Evolutionary conservation across 2,888 invertebrate species (phyloP).

Genomic region (Himalopsyche kuldschensis): DNA sequence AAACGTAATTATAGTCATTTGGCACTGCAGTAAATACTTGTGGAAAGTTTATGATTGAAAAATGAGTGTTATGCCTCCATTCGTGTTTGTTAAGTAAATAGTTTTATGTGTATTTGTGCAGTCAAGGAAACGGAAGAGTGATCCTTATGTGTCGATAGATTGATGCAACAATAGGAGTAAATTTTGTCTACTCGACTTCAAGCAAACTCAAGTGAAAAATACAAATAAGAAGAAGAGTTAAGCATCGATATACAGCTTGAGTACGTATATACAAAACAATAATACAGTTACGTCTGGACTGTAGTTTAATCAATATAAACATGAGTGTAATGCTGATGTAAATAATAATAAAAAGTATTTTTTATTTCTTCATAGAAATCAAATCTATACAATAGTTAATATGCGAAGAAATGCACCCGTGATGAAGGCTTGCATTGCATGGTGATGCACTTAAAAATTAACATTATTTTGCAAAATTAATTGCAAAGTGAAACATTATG

Average conservation of each 20-base stretch:
- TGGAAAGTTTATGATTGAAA: constrained; percentile 7
- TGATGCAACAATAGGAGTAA: constrained; percentile 13
- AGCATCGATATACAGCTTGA: not conserved
- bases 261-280: not conserved
- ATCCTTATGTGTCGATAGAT: constrained; percentile 16
- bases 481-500: not conserved
- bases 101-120: constrained; percentile 22
- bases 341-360: not conserved
- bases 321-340: not conserved
- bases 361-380: not conserved
- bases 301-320: not conserved
- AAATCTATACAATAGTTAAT: not conserved
- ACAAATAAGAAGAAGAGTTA: constrained; percentile 47
- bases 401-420: not conserved
- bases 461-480: not conserved
- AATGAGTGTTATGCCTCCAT: constrained; percentile 6
- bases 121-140: constrained; percentile 9
- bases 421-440: not conserved
- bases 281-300: not conserved
- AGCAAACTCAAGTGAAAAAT: constrained; percentile 41
- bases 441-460: not conserved
- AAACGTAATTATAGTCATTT: constrained; percentile 14
- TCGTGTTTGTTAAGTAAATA: constrained; percentile 22
- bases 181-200: not conserved
- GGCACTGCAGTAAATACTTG: constrained; percentile 16